Conservation (phyloP, 1,140 invertebrate species). For the Procambarus clarkii region DNA sequence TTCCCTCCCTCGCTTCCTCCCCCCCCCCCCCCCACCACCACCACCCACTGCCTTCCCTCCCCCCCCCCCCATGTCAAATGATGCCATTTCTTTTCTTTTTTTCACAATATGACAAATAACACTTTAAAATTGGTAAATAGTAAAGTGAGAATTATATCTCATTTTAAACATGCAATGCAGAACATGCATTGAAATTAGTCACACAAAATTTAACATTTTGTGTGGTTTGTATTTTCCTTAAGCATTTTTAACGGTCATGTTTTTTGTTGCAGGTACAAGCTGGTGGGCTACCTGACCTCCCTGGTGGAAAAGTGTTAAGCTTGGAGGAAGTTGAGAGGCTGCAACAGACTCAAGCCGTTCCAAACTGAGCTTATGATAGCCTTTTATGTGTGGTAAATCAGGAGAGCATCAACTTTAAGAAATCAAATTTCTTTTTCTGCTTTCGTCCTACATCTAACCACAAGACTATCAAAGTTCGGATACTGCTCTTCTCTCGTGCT, state of each 20-base stretch:
- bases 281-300: slow-evolving; percentile 65
- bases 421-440: neutral
- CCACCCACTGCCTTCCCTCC: too few relatives aligned
- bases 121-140: too few relatives aligned
- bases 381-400: neutral
- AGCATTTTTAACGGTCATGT: too few relatives aligned
- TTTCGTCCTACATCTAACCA: neutral
- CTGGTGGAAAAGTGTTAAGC: slow-evolving; percentile 79
- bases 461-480: slow-evolving; percentile 25
- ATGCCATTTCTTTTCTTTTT: too few relatives aligned
- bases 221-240: neutral
- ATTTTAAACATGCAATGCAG: too few relatives aligned
- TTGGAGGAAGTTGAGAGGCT: slow-evolving; percentile 89
- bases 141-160: too few relatives aligned
- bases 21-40: too few relatives aligned
- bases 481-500: neutral
- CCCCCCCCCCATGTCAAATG: too few relatives aligned
- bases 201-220: too few relatives aligned
- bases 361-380: slow-evolving; percentile 47
- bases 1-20: too few relatives aligned
- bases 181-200: too few relatives aligned
- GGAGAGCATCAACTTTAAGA: neutral
- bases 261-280: slow-evolving; percentile 62
- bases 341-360: slow-evolving; percentile 78
- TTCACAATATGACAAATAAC: too few relatives aligned